Conservation (phyloP, 2,888 invertebrate species). For the Nowickia ferox region DNA sequence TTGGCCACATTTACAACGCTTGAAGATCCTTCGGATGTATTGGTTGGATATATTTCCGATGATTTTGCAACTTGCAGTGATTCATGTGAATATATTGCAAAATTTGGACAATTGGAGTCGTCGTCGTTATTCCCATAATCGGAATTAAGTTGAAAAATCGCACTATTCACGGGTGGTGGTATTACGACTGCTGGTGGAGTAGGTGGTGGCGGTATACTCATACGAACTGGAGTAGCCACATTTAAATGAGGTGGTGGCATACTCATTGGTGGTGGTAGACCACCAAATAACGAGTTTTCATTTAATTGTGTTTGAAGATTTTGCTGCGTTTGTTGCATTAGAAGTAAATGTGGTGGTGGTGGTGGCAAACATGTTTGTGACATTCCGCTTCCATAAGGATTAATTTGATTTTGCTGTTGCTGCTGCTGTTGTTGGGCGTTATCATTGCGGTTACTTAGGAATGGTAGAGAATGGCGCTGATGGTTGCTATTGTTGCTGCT, state of each 20-base stretch:
- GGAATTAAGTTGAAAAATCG: slow-evolving; percentile 80
- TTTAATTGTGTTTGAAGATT: slow-evolving; percentile 41
- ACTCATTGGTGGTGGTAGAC: slow-evolving; percentile 76
- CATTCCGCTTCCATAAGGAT: slow-evolving; percentile 37
- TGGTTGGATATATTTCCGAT: slow-evolving; percentile 73
- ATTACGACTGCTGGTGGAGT: slow-evolving; percentile 80
- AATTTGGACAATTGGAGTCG: slow-evolving; percentile 92
- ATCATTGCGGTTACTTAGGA: slow-evolving; percentile 69
- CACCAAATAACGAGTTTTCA: slow-evolving; percentile 74
- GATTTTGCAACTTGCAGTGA: slow-evolving; percentile 86
- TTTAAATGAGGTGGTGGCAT: slow-evolving; percentile 66
- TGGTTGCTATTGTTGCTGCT: slow-evolving; percentile 58
- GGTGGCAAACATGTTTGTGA: slow-evolving; percentile 64
- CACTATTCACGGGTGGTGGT: slow-evolving; percentile 78
- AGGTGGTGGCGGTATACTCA: slow-evolving; percentile 79
- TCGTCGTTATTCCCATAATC: slow-evolving; percentile 84
- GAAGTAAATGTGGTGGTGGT: slow-evolving; percentile 56
- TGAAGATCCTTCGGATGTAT: slow-evolving; percentile 13
- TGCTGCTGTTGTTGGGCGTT: slow-evolving; percentile 67
- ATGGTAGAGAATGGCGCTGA: slow-evolving; percentile 74
- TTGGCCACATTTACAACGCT: slow-evolving; percentile 74
- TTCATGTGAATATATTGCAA: slow-evolving; percentile 92
- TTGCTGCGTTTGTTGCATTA: slow-evolving; percentile 48
- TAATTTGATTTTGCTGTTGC: slow-evolving; percentile 72
- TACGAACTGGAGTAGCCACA: slow-evolving; percentile 61